Evolutionary conservation across 2,113 vertebrate species (phyloP).

Genomic region (Oncorhynchus tshawytscha): DNA sequence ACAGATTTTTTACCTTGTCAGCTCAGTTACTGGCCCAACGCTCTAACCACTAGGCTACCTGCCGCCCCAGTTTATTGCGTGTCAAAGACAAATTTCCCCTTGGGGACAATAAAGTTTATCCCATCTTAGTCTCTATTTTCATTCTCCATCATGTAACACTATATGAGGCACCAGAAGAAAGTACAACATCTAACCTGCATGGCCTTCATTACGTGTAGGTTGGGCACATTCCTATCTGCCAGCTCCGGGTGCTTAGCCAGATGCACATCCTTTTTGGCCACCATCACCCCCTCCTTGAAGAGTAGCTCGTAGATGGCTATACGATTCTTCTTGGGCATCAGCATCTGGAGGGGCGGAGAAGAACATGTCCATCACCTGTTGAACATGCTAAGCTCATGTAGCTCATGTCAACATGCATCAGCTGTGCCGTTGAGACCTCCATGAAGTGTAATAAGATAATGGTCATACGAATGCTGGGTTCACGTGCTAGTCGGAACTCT

Average conservation of each 20-base stretch:
- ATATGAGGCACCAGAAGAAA: neutral
- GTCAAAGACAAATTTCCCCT: no score
- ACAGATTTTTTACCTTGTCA: no score
- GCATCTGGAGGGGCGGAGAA: constrained; percentile 78
- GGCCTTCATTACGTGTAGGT: constrained; percentile 98
- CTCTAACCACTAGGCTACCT: no score
- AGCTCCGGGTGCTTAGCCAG: constrained; percentile 94
- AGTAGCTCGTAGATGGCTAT: constrained; percentile 70
- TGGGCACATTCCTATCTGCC: constrained; percentile 95
- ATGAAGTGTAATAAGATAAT: no score
- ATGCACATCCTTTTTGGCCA: constrained; percentile 97
- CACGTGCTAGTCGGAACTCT: no score
- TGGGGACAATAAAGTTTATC: no score
- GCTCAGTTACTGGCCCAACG: no score
- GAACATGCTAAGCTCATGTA: neutral
- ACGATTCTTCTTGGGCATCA: constrained; percentile 99
- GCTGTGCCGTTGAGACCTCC: neutral
- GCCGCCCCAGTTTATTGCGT: no score
- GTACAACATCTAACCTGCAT: constrained; percentile 83
- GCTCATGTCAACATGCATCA: neutral
- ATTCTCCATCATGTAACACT: neutral
- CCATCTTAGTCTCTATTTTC: no score
- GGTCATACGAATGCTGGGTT: no score
- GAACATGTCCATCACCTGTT: neutral
- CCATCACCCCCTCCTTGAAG: constrained; percentile 83